phyloP scores from a whole-genome alignment of 2,113 vertebrate genomes.

The Cyanistes caeruleus region DNA sequence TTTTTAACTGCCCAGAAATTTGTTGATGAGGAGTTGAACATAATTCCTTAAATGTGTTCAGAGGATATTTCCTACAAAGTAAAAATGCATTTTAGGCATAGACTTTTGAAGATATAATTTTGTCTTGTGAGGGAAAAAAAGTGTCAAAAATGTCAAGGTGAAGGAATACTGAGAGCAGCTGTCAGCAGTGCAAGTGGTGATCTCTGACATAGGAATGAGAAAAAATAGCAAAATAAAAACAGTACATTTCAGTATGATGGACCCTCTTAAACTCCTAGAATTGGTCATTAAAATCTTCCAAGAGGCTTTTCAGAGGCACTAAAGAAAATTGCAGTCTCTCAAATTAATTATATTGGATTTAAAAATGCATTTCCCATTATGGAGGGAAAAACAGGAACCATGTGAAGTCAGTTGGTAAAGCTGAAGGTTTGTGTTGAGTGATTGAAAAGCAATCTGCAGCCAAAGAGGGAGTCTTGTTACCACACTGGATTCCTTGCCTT shows the following conservation, averaged over 20 bases:
- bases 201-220: not conserved
- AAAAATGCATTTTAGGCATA: not conserved
- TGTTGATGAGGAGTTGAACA: not conserved
- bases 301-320: not conserved
- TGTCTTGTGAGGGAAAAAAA: not conserved
- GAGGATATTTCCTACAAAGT: not conserved
- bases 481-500: not conserved
- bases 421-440: not conserved
- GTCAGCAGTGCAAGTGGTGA: not conserved
- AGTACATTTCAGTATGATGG: not conserved
- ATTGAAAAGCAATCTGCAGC: not conserved
- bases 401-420: not conserved
- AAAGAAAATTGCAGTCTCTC: not conserved
- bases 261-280: not conserved
- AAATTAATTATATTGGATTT: not conserved
- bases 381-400: not conserved
- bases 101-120: not conserved
- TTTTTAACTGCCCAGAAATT: not conserved
- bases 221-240: not conserved
- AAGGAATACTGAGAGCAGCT: not conserved
- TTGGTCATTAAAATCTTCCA: not conserved
- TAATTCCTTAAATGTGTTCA: not conserved
- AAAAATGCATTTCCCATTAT: not conserved
- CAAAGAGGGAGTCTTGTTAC: fast-evolving
- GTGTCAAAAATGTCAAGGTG: not conserved